Evolutionary conservation across 2,113 vertebrate species (phyloP).

Genomic region (Tichodroma muraria): DNA sequence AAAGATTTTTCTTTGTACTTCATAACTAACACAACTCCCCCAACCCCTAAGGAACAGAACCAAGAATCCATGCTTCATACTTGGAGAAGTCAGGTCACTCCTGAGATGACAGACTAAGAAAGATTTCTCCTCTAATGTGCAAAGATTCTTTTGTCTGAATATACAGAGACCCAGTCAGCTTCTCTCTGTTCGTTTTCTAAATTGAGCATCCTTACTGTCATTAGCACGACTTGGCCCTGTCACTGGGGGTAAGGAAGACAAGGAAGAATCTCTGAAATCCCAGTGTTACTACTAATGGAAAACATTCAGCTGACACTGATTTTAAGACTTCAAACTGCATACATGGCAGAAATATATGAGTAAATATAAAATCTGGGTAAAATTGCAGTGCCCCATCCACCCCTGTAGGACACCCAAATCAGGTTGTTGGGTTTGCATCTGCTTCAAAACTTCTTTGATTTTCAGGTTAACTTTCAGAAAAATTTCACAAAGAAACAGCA

Average conservation of each 20-base stretch:
- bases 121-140: neutral
- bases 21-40: neutral
- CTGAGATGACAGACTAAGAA: neutral
- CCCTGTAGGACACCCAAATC: neutral
- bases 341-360: fast-evolving
- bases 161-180: neutral
- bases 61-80: neutral
- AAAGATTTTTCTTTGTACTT: neutral
- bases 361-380: neutral
- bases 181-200: neutral
- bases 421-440: neutral
- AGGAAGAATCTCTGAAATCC: neutral
- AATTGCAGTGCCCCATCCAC: neutral
- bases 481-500: neutral
- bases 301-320: neutral
- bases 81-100: neutral
- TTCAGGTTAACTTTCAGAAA: neutral
- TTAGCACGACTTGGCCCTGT: neutral
- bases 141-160: neutral
- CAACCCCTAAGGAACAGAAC: neutral
- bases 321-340: neutral
- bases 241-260: neutral
- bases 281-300: neutral
- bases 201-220: neutral
- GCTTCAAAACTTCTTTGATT: neutral